phyloP scores from a whole-genome alignment of 2,797 vertebrate genomes.

The Girardinus metallicus region DNA sequence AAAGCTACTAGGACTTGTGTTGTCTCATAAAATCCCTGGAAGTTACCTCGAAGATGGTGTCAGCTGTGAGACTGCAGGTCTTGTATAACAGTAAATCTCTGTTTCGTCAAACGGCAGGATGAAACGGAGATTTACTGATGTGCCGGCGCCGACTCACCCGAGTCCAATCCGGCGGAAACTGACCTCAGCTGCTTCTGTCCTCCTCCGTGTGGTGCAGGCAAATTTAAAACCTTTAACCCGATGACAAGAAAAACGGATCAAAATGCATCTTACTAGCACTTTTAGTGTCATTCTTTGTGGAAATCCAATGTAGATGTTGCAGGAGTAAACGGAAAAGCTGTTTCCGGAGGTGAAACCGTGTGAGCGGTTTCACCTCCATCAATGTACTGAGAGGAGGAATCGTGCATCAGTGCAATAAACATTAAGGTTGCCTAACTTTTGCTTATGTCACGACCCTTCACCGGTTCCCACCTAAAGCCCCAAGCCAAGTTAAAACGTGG shows the following conservation, averaged over 20 bases:
- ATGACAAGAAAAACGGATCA: no score
- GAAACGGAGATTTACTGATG: no score
- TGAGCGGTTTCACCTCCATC: slow-evolving; percentile 37
- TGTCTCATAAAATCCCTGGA: neutral
- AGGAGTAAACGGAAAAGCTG: no score
- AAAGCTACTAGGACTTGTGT: neutral
- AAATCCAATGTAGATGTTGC: no score
- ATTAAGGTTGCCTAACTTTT: slow-evolving; percentile 29
- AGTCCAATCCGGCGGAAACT: slow-evolving; percentile 64
- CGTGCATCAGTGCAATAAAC: slow-evolving; percentile 12
- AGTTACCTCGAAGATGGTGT: neutral
- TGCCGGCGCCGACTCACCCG: slow-evolving; percentile 18
- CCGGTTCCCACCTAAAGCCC: neutral
- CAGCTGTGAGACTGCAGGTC: neutral
- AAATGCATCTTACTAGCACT: no score
- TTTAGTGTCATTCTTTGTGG: no score
- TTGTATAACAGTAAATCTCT: neutral
- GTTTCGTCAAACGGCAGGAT: neutral
- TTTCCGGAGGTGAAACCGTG: no score
- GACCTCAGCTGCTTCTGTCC: slow-evolving; percentile 52
- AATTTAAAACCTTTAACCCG: no score
- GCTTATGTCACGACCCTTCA: slow-evolving; percentile 5
- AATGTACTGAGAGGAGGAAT: neutral
- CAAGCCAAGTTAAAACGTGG: neutral
- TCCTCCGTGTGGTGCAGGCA: no score